Base-by-base conservation (phyloP, 2,797 vertebrate genomes). In the Coccyzus lansbergi region DNA sequence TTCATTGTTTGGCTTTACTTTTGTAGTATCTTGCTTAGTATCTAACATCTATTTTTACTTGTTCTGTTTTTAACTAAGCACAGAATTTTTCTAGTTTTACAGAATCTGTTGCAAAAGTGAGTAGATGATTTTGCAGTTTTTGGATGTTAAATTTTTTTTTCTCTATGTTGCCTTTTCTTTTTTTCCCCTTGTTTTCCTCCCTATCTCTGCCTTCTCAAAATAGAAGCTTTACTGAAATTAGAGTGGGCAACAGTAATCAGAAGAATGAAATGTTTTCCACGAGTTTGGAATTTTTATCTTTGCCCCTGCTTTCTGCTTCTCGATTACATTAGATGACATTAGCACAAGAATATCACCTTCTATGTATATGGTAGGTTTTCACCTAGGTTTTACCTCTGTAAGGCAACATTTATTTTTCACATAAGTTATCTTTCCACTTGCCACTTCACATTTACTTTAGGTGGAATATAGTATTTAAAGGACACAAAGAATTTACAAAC, bases 21-120 rank as follows among this genome's bases (percentile, higher is more conserved):
- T 52, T 65, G 76, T 83, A 59, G 31, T 94, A 15, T 82, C 55
- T 89, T 93, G 82, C 60, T 48, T 84, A 36, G 60, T 87, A 93
- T 89, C 62, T 90, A 71, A 38, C 44, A 81, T 81, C 76, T 93
- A 86, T 93, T 95, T 95, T 83, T 68, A 56, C n/a, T 89, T 88
- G n/a, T 71, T 91, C 71, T 64, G 36, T 58, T 94, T 93, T 88
- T 90, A 95, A 82, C 69, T 75, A 91, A 86, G 72, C 34, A 21
- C 40, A 60, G 86, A 70, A 75, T 80, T 93, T 87, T 62, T 59
- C 62, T 75, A 51, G 68, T 42, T 85, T 90, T 89, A 78, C 49
- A 68, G n/a, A 85, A 83, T 93, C 42, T 87, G 29, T 62, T 83
- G 22, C 29, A 92, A 64, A 95, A 85, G 74, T 46, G 31, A 85